Percentiles rank a stretch among this genome's conserved stretches.
Conservation (phyloP, 2,888 invertebrate genomes). For the Torymus auratus region DNA sequence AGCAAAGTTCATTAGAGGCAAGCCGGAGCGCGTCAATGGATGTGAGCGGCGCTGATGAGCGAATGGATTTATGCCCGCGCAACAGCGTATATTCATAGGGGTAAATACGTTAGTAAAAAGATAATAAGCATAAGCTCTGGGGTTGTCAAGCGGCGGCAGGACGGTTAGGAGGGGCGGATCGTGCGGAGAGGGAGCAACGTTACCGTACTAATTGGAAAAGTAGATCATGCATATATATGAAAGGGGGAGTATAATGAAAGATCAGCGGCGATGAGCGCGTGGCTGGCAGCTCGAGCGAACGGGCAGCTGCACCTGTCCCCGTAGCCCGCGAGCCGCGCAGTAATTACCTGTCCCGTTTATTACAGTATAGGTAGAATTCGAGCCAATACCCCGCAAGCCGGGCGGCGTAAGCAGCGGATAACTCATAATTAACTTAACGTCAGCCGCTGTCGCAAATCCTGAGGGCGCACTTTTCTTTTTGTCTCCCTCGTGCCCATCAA, state of each 20-base stretch:
- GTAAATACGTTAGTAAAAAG: too few species aligned
- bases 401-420: not conserved
- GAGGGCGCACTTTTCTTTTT: too few species aligned
- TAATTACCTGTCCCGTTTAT: conserved; percentile 60
- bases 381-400: conserved; percentile 17
- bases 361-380: not conserved
- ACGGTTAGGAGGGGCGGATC: not conserved
- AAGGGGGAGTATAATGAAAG: conserved; percentile 39
- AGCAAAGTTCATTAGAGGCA: too few species aligned
- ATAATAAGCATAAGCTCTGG: too few species aligned
- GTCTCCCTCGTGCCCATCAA: too few species aligned
- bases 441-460: not conserved
- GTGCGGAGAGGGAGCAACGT: conserved; percentile 29
- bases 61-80: too few species aligned
- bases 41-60: too few species aligned
- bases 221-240: conserved; percentile 30
- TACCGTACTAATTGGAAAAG: conserved; percentile 43
- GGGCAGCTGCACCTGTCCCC: conserved; percentile 58
- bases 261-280: conserved; percentile 45
- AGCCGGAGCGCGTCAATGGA: too few species aligned
- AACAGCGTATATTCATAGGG: too few species aligned
- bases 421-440: conserved; percentile 44
- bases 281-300: conserved; percentile 27
- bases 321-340: conserved; percentile 27
- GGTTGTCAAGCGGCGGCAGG: too few species aligned